Evolutionary conservation across 1,140 invertebrate genomes (phyloP), one percentile per base, ranked within the genome.

Genomic region (Apis mellifera): DNA sequence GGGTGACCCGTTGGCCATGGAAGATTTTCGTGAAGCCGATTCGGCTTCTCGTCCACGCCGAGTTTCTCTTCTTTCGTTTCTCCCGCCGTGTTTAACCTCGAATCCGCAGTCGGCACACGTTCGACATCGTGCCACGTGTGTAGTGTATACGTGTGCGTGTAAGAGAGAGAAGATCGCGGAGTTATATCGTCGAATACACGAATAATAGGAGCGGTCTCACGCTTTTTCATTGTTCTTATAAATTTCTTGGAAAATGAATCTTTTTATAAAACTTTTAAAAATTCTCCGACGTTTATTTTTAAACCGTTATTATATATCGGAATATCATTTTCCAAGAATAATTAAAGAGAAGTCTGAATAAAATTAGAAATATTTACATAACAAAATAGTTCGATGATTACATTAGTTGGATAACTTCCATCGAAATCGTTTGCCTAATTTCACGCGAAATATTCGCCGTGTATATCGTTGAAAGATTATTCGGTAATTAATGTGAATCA

Each of bases 1-100:
- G 74, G 80, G 80, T 78, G 72, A 81, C 79, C 64, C 64, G 79
- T 81, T 76, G 79, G n/a, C 79, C 79, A 78, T 82, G 80, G 66
- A 82, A 60, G 59, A 82, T 82, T 78, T 82, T 82, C 74, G 79
- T 75, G n/a, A 65, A 81, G 62, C 26, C 13, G 66, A 55, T 17
- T 59, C 55, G 19, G 17, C 50, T 65, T 73, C 60, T 73, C 32
- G 11, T 23, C 15, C 78, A 7, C 48, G 52, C 7, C 42, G 66
- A 82, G 66, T 82, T 82, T 82, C 80, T 82, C 80, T 70, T 78
- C 74, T 70, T 52, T 60, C 64, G 60, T 70, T 78, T 64, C 80
- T 77, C 80, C 23, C 52, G 54, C 2, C 64, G 42, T 42, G 66
- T 32, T 70, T 82, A 82, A 82, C 80, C 80, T 82, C 80, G 74